Conservation (phyloP, 2,113 vertebrate species). For the Myanophis thanlyinensis region DNA sequence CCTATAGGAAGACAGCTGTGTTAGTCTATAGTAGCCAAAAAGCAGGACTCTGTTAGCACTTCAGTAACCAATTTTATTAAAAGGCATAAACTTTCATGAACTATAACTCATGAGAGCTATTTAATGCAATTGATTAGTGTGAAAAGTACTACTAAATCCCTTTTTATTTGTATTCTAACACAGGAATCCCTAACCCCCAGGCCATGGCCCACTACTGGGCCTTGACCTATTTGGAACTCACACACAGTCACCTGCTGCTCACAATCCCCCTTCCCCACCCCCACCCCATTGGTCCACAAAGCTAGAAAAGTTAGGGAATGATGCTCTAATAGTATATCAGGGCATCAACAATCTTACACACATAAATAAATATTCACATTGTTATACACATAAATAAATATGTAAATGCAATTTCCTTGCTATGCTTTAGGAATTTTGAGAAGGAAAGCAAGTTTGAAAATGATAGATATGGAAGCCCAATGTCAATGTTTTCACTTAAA, state of each 20-base stretch:
- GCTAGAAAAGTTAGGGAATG: not conserved
- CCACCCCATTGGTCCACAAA: not conserved
- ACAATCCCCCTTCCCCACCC: not conserved
- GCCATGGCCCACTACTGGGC: not conserved
- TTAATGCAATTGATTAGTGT: not conserved
- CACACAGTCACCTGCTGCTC: not conserved
- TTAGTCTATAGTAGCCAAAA: not conserved
- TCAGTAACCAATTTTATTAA: not conserved
- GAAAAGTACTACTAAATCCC: not conserved
- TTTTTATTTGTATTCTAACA: not conserved
- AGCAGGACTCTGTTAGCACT: not conserved
- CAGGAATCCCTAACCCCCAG: not conserved
- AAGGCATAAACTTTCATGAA: not conserved
- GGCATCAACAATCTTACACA: not conserved
- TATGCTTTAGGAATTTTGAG: not conserved
- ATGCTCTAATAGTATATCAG: not conserved
- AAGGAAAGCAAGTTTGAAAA: not conserved
- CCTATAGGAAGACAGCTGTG: not conserved
- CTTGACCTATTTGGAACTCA: not conserved
- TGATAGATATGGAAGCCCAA: not conserved
- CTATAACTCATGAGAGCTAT: not conserved
- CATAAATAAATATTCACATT: not conserved
- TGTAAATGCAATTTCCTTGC: not conserved
- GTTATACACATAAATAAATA: not conserved
- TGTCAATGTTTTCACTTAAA: not conserved